Base-by-base conservation (phyloP, 2,113 vertebrate species). In the Anthoscopus minutus region DNA sequence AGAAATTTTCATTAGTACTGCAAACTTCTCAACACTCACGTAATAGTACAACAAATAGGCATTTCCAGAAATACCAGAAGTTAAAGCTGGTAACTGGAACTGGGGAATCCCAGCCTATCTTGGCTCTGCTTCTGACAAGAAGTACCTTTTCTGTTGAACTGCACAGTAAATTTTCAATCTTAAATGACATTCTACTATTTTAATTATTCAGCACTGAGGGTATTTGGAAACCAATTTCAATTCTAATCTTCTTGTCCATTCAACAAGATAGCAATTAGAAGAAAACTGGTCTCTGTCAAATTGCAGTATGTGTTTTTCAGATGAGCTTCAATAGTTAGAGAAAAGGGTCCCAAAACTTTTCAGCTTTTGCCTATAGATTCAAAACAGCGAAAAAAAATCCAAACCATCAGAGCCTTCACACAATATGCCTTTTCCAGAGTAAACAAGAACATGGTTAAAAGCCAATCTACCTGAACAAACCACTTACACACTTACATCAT, bases 21-120 rank as follows among this genome's bases (percentile, higher is more conserved):
- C 42, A 88, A 77, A 47, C 42, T 87, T 93, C 82, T 79, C 90
- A 87, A 88, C 25, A 9, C 48, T 45, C 15, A 3, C 48, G 42
- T 48, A 44, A 57, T 2, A 85, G n/a, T 66, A 91, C 20, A 88
- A 86, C 47, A 85, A 95, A 94, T 24, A 86, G 44, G 84, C 91
- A 82, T 94, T 95, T 95, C 76, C 89, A 96, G 82, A 96, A 96
- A 97, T 94, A 95, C 90, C 87, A 96, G 88, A 96, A 96, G 66
- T 89, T 72, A 87, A 65, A 95, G 69, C 47, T 40, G 87, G 78
- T 78, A 91, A 94, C 81, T 78, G 95, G 83, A 89, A 86, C 10
- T 93, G 91, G 85, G 95, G 96, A 98, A 97, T 76, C 91, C 86
- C 94, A 92, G 86, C 14, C 88, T 91, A 9, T 80, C 84, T 86